Percentiles rank a stretch among this genome's conserved stretches.
Conservation (phyloP, 2,888 invertebrate genomes). For the Drosophila kanekoi region DNA sequence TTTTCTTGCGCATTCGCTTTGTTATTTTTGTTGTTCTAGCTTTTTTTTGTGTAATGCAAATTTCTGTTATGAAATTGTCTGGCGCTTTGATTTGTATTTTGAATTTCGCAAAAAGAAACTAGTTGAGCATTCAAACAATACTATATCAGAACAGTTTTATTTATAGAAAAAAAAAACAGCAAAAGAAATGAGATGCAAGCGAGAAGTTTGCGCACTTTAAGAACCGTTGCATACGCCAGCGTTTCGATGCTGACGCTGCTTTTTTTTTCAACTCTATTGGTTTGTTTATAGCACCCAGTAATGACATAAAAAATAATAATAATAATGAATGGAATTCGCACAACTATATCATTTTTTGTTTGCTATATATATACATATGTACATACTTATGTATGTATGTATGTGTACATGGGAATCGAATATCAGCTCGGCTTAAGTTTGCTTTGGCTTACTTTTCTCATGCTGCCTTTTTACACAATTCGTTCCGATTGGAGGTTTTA, state of each 20-base stretch:
- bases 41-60: constrained; percentile 62
- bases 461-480: constrained; percentile 12
- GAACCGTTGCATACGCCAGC: constrained; percentile 18
- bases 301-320: constrained; percentile 12
- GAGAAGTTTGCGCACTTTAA: constrained; percentile 18
- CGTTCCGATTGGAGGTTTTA: not conserved
- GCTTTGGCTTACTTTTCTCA: constrained; percentile 14
- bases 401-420: constrained; percentile 12
- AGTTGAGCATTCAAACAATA: constrained; percentile 32
- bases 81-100: constrained; percentile 65
- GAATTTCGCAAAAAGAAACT: constrained; percentile 64
- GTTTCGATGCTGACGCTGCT: constrained; percentile 37
- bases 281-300: constrained; percentile 63
- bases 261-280: constrained; percentile 32
- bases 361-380: not conserved
- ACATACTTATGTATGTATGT: not conserved
- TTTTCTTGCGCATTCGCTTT: constrained; percentile 58
- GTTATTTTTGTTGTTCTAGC: constrained; percentile 40
- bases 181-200: constrained; percentile 7
- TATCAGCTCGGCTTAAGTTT: constrained; percentile 20
- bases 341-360: constrained; percentile 17
- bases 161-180: constrained; percentile 21
- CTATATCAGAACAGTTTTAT: constrained; percentile 24
- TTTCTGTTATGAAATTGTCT: constrained; percentile 78
- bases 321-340: constrained; percentile 28